Evolutionary conservation across 1,140 invertebrate genomes (phyloP), one percentile per base, ranked within the genome.

Genomic region (Brachionus rotundiformis): DNA sequence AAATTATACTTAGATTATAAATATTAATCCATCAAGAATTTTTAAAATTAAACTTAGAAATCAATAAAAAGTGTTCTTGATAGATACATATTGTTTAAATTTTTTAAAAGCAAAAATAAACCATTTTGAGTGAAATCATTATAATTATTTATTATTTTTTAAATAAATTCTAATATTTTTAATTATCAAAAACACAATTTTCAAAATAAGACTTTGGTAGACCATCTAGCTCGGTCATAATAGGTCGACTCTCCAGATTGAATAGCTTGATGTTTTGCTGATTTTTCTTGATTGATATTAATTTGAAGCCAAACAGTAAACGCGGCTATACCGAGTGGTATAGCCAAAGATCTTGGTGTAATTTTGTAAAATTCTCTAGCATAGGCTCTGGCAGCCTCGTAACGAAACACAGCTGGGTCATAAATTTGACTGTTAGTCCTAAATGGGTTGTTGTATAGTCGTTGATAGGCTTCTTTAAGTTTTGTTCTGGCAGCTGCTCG

Each of bases 351-450:
- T 63, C 59, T 79, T 33, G 76, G 76, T 7, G 76, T 79, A 13
- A 79, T 36, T 54, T 63, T 54, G 27, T 36, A 79, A 63, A 59
- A 79, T 59, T 79, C 76, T 79, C 29, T 79, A 23, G 59, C 76
- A 63, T 79, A 79, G 36, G 76, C 76, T 54, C 76, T 31, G 2
- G 76, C 76, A 29, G 76, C 44, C 41, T 79, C 76, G 47, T 79
- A 79, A 8, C 76, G 76, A 54, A 79, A 59, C 16, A 79, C 47
- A 39, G 76, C 76, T 13, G 76, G 76, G 36, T 79, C 76, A 39
- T 39, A 59, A 31, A 79, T 79, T 27, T 54, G 76, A 19, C 59
- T 63, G n/a, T 73, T 73, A 4, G 47, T 54, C 29, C 76, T 79
- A 25, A 79, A 79, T 19, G 76, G 76, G 25, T 79, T 79, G 10